These are phyloP conservation scores for Saimiri boliviensis DNA, from an alignment of 2,113 vertebrate genomes.

Conservation along the genomic window DNA sequence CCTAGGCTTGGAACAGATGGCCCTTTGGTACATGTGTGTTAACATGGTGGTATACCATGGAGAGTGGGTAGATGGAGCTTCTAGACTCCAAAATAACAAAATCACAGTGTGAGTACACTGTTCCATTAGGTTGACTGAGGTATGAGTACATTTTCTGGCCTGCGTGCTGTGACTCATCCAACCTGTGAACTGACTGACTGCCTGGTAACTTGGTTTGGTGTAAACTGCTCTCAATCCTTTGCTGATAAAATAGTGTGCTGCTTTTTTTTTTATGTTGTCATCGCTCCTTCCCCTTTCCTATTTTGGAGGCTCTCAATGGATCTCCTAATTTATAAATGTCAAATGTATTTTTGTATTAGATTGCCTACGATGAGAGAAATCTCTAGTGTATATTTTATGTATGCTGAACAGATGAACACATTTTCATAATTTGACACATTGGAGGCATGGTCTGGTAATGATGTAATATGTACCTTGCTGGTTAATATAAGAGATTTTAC, in stretches of 20 bases:
- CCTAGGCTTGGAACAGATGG: conserved; percentile 42
- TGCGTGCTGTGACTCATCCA: background rate
- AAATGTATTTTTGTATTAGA: conserved; percentile 83
- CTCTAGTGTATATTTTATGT: conserved; percentile 78
- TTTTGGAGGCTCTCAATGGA: conserved; percentile 43
- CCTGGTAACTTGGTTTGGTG: conserved; percentile 53
- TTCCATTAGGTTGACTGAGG: background rate
- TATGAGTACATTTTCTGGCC: conserved; percentile 33
- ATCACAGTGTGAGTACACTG: background rate
- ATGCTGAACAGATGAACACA: conserved; percentile 42
- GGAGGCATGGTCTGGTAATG: conserved; percentile 83
- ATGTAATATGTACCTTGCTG: conserved; percentile 79
- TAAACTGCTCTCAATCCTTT: conserved; percentile 68
- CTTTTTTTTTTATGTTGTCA: background rate
- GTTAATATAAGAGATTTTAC: conserved; percentile 72
- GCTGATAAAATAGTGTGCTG: conserved; percentile 58
- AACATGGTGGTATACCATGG: background rate
- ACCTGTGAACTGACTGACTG: conserved; percentile 7
- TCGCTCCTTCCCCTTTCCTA: background rate
- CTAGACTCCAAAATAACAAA: conserved; percentile 54
- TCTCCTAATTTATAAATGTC: conserved; percentile 69
- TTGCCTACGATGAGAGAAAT: conserved; percentile 82
- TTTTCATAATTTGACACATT: conserved; percentile 80
- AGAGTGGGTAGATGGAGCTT: background rate
- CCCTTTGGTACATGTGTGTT: background rate